A percentile compares a stretch with the other conserved stretches of the same genome.
These are phyloP conservation scores for Microhierax caerulescens DNA, from an alignment of 2,797 vertebrate species.

Conservation along the genomic window DNA sequence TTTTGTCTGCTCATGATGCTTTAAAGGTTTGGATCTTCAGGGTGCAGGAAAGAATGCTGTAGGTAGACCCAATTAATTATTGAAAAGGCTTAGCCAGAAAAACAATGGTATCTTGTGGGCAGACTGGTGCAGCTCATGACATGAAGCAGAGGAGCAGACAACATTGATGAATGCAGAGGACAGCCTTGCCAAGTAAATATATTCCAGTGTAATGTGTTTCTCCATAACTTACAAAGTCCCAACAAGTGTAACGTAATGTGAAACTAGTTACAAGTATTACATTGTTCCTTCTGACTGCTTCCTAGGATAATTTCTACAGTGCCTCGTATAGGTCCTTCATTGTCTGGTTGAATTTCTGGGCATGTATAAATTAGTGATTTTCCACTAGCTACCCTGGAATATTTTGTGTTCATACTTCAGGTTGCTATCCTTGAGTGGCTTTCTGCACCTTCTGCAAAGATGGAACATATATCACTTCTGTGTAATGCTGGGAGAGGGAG, in stretches of 20 bases:
- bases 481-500: not conserved
- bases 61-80: not conserved
- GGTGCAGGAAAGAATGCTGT: not conserved
- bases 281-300: not conserved
- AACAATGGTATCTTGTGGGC: not conserved
- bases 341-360: not conserved
- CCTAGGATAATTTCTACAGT: not conserved
- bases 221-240: not conserved
- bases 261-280: not conserved
- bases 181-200: not conserved
- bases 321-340: accelerated
- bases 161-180: not conserved
- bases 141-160: not conserved
- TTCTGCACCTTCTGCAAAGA: not conserved
- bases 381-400: not conserved
- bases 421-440: not conserved
- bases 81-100: not conserved
- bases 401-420: not conserved
- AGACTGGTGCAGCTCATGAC: not conserved
- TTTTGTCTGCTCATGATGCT: not conserved
- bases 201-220: not conserved
- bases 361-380: not conserved
- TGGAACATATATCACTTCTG: accelerated
- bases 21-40: not conserved
- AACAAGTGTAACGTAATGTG: accelerated